phyloP scores from a whole-genome alignment of 2,797 vertebrate genomes.

The Botia almorhae region DNA sequence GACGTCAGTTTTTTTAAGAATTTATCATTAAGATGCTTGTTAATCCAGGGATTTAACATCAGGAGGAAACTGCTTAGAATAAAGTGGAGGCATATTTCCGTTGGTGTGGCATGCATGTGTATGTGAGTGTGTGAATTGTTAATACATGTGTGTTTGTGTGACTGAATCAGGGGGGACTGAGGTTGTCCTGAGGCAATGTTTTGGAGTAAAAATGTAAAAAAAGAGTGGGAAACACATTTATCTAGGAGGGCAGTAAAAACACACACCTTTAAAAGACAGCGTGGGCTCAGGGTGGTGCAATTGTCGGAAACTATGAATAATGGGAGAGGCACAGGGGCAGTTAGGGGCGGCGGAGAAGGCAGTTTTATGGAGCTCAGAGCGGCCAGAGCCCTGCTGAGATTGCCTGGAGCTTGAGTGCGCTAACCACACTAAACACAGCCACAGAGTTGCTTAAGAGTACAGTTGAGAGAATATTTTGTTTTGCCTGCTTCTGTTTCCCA shows the following conservation, averaged over 20 bases:
- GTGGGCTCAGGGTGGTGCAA: constrained; percentile 37
- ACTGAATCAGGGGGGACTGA: not conserved
- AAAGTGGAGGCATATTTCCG: not conserved
- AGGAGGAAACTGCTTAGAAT: constrained; percentile 33
- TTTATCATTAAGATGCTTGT: constrained; percentile 24
- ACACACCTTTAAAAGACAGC: constrained; percentile 48
- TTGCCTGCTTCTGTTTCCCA: constrained; percentile 40
- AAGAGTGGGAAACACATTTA: constrained; percentile 55
- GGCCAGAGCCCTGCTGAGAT: constrained; percentile 58
- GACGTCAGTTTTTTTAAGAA: constrained; percentile 13
- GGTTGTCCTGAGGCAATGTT: constrained; percentile 40
- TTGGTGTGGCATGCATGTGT: constrained; percentile 3
- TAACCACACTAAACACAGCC: constrained; percentile 47
- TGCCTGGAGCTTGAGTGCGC: constrained; percentile 47
- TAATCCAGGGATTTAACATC: constrained; percentile 41
- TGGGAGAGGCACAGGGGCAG: constrained; percentile 47
- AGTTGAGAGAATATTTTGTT: constrained; percentile 41
- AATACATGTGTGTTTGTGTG: constrained; percentile 27
- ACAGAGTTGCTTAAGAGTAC: constrained; percentile 18
- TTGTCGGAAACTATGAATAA: constrained; percentile 67
- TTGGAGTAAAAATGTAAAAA: constrained; percentile 11
- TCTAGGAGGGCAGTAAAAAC: constrained; percentile 54
- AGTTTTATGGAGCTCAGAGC: constrained; percentile 57
- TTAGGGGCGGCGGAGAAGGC: constrained; percentile 47
- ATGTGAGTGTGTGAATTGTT: constrained; percentile 31